Base-by-base conservation (phyloP, 2,888 invertebrate species). In the Hesperia comma region DNA sequence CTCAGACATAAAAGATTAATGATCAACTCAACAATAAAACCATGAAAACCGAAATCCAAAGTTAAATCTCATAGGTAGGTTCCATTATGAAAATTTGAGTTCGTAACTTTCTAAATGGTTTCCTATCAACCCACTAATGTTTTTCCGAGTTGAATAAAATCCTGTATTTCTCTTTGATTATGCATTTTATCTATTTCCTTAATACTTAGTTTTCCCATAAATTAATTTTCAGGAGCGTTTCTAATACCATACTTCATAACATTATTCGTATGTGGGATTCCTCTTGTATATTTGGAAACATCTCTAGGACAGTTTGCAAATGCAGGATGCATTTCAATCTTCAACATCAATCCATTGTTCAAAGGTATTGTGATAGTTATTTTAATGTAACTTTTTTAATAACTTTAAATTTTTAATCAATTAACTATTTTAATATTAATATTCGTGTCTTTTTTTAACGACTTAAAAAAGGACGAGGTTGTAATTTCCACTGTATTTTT, bases 211-310 rank as follows among this genome's bases (percentile, higher is more conserved):
- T 33, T 1, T 37, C 2, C 10, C 10, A 8, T 37, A 37, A 37
- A 37, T 37, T 10, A 37, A 15, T 46, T 63, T 66, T 51, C 92
- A 97, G 96, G 97, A 69, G 98, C 98, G 5, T 98, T 98, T 83
- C 92, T 98, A 53, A 94, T 98, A 37, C 98, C 98, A 3, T 98
- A 98, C 84, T 90, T 97, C 55, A 82, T 97, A 69, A 97, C 98
- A 85, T 88, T 98, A 57, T 84, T 97, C 49, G 86, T 97, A 62
- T 97, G 97, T 77, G 98, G 98, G 3, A 95, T 98, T 68, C 98
- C 98, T 0, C 91, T 98, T 70, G 98, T 98, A 80, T 97, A 97
- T 80, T 93, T 98, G 94, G 98, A 98, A 87, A 95, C 97, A 0
- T 94, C 96, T 0, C 93, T 98, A 76, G 98, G 98, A 17, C 98